A percentile compares a stretch with the other conserved stretches of the same genome.
Evolutionary conservation across 2,113 vertebrate genomes (phyloP).

Genomic region (Dromaius novaehollandiae): DNA sequence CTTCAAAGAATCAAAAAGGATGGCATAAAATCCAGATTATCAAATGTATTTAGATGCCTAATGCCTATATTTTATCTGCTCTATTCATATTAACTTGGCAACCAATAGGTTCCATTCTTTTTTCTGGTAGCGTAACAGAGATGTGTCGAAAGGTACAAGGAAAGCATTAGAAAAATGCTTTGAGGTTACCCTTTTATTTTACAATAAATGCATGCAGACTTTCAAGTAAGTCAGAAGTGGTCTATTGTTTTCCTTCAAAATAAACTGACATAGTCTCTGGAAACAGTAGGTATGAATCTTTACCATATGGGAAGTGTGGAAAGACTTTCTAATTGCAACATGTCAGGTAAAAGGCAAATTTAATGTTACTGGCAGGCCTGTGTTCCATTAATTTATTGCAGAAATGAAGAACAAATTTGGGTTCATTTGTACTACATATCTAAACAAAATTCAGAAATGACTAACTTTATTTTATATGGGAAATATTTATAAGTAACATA

Average conservation of each 20-base stretch:
- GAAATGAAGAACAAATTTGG: neutral
- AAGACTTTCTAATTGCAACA: neutral
- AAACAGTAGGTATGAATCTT: neutral
- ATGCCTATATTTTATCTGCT: neutral
- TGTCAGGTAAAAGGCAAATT: neutral
- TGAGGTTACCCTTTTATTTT: neutral
- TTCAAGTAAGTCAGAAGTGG: neutral
- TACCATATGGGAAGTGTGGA: neutral
- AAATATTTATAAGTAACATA: neutral
- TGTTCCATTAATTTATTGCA: neutral
- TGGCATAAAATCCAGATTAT: neutral
- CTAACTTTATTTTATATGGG: neutral
- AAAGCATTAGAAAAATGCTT: neutral
- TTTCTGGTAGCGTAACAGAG: neutral
- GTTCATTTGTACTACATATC: neutral
- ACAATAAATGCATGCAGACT: neutral
- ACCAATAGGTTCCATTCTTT: neutral
- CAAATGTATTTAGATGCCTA: neutral
- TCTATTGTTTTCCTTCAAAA: neutral
- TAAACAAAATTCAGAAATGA: neutral
- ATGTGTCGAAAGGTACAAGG: neutral
- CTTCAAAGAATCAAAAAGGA: neutral
- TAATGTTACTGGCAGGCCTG: neutral
- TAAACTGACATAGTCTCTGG: neutral
- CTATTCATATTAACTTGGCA: neutral